Evolutionary conservation across 2,797 vertebrate genomes (phyloP), one percentile per base, ranked within the genome.

Genomic region (Alosa sapidissima): DNA sequence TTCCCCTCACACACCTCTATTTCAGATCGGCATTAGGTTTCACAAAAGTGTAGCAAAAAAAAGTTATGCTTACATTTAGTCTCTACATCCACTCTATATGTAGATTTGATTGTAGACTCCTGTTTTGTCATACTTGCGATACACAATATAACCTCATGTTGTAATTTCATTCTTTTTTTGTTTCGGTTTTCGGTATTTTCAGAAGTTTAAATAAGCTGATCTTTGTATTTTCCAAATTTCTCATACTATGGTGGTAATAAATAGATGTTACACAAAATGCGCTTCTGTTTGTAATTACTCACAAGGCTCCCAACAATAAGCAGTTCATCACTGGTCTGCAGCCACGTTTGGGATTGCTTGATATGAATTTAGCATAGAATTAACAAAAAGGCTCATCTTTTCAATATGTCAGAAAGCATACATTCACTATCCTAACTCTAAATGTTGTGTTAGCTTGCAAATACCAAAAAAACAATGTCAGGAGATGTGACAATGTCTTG

Each of bases 211-310:
- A 94, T 94, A 93, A 94, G 91, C 93, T 92, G 94, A 95, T 95
- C 94, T 96, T 96, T 96, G 95, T 95, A 96, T 94, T 96, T 95
- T 96, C 94, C 94, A 96, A 95, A 95, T 95, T 95, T 94, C 93
- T 96, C 94, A 95, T 96, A 94, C 94, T 94, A 94, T 93, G 93
- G 93, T 96, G 94, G 93, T 95, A 96, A 94, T 96, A 96, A 96
- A 96, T 96, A 95, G 94, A 91, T 95, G 95, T 95, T 93, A 92
- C 90, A 94, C 93, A 93, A 88, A 92, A 21, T 52, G 9, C 0
- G 16, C 84, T 81, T 78, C 62, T 13, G 2, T 13, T 11, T 65
- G 24, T 65, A 28, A 33, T 65, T 65, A 65, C 24, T 65, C 10
- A 33, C 10, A 65, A 28, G 1, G 2, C 33, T 65, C 11, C 62